A percentile compares a stretch with the other conserved stretches of the same genome.
Conservation (phyloP, 2,888 invertebrate species). For the Neria commutata region DNA sequence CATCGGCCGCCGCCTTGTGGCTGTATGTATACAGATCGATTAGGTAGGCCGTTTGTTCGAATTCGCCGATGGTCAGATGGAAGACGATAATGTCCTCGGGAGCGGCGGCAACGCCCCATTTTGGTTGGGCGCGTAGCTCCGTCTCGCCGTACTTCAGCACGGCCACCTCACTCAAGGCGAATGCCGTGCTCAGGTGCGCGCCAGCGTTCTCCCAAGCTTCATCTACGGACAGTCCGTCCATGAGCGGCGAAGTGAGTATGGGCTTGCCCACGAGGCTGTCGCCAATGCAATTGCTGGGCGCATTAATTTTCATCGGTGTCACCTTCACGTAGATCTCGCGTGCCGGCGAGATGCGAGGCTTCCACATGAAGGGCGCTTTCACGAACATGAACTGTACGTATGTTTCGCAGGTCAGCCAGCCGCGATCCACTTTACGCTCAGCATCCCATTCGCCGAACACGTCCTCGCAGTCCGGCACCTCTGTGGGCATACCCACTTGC, state of each 20-base stretch:
- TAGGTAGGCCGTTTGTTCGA: conserved; percentile 77
- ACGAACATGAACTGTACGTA: conserved; percentile 80
- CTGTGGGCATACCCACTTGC: conserved; percentile 11
- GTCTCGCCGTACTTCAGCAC: conserved; percentile 70
- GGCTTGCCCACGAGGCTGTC: too few species aligned
- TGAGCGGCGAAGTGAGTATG: too few species aligned
- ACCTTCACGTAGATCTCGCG: conserved; percentile 72
- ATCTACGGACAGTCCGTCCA: background rate
- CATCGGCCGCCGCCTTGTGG: conserved; percentile 66
- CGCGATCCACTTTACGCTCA: conserved; percentile 69
- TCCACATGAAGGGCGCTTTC: conserved; percentile 76
- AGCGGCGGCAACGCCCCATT: conserved; percentile 78
- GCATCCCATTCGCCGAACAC: conserved; percentile 71
- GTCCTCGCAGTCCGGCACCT: conserved; percentile 63
- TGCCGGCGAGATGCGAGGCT: conserved; percentile 70
- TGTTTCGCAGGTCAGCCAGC: conserved; percentile 84
- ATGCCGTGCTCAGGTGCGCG: conserved; percentile 48
- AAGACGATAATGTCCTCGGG: conserved; percentile 77
- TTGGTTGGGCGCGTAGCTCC: conserved; percentile 71
- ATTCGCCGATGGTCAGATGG: conserved; percentile 74
- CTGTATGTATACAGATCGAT: conserved; percentile 81
- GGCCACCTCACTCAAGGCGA: conserved; percentile 68
- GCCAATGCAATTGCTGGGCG: too few species aligned
- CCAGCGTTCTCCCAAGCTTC: conserved; percentile 63
- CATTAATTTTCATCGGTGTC: conserved; percentile 75